Evolutionary conservation across 2,797 vertebrate genomes (phyloP), one percentile per base, ranked within the genome.

Genomic region (Lacerta agilis): DNA sequence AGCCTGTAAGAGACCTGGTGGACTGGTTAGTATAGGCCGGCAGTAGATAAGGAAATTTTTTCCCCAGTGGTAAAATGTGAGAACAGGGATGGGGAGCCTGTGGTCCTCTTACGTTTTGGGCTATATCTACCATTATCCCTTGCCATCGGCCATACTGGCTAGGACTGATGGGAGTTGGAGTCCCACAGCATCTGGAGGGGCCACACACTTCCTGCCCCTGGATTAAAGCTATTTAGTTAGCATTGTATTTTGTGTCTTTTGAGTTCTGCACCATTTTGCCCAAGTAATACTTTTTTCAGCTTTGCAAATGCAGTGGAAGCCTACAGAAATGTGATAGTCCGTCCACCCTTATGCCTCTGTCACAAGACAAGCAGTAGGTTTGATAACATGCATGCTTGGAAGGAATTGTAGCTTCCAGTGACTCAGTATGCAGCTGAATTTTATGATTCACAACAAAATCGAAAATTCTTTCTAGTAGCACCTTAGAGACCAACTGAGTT

Each of bases 251-350:
- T 75, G 83, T 1, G 8, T 0, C 85, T 64, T 64, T 4, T 1
- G 10, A 77, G 1, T 25, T 78, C 23, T 5, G 4, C 87, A 1
- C 29, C 5, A 0, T 82, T 4, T 86, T 93, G 64, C 71, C 90
- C 76, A 45, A 69, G 73, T 79, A 88, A 0, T 82, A 91, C 7
- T 77, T 20, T 85, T n/a, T 83, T 83, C 18, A 66, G 83, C 81
- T 85, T 5, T 87, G 55, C 88, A 67, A 83, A 79, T 13, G 7
- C 78, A 89, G 88, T 41, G 7, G n/a, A 45, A 84, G 29, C 91
- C 76, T 49, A 18, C 43, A 89, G 79, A 43, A 36, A 78, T 94
- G 83, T 92, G 1, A 49, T 27, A 25, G 27, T 11, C 17, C 18
- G 2, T 3, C 64, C 29, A 61, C 55, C 49, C 13, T 2, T 73